phyloP scores from a whole-genome alignment of 2,797 vertebrate species.

The Eospalax fontanierii region DNA sequence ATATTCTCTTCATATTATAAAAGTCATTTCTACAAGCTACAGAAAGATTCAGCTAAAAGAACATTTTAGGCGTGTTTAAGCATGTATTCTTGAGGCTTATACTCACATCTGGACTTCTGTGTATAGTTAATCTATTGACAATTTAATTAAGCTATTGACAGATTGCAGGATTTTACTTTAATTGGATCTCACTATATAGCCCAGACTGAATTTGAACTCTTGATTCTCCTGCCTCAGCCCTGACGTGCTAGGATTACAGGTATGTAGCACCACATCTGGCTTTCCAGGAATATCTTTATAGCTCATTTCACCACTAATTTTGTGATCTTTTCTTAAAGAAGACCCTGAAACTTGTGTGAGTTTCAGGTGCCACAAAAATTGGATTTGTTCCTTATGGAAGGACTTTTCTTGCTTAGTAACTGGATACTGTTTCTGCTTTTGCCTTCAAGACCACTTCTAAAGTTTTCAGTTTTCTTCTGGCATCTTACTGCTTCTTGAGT shows the following conservation, averaged over 20 bases:
- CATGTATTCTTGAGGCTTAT: not conserved
- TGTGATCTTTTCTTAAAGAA: slow-evolving; percentile 5
- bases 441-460: not conserved
- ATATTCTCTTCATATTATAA: too few species aligned
- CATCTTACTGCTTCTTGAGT: not conserved
- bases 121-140: not conserved
- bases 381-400: not conserved
- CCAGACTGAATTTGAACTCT: not conserved
- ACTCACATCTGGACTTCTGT: not conserved
- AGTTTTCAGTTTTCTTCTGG: not conserved
- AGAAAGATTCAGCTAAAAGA: not conserved
- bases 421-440: not conserved
- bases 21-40: too few species aligned
- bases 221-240: not conserved
- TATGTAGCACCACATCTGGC: not conserved
- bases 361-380: not conserved
- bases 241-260: not conserved
- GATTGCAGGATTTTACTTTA: not conserved
- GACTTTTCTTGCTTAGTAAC: not conserved
- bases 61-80: not conserved
- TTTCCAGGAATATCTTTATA: not conserved
- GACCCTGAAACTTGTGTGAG: not conserved
- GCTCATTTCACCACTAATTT: not conserved
- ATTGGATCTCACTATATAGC: not conserved
- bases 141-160: not conserved